Evolutionary conservation across 2,888 invertebrate species (phyloP).

Genomic region (Amphipyra berbera): DNA sequence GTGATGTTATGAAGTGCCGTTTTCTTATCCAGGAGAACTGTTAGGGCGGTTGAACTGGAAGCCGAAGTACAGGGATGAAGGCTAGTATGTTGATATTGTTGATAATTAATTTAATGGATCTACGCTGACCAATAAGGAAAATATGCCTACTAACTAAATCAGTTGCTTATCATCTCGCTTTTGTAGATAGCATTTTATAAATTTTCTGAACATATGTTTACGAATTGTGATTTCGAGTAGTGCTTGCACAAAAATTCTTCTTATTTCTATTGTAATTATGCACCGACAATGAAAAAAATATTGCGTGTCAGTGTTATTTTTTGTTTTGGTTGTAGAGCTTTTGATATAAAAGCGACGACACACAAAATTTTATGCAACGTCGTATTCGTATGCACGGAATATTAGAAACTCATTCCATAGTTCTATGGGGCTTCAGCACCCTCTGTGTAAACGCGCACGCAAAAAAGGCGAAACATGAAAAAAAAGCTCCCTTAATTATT

Average conservation of each 20-base stretch:
- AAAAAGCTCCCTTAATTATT: too few relatives aligned
- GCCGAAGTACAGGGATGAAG: slow-evolving; percentile 8
- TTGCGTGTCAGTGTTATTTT: too few relatives aligned
- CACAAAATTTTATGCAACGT: too few relatives aligned
- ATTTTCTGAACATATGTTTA: slow-evolving; percentile 14
- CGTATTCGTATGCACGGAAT: too few relatives aligned
- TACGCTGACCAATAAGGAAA: slow-evolving; percentile 4
- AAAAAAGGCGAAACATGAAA: too few relatives aligned
- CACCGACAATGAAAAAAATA: too few relatives aligned
- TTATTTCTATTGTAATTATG: too few relatives aligned
- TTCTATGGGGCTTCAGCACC: too few relatives aligned
- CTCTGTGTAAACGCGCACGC: too few relatives aligned
- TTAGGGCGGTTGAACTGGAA: background rate
- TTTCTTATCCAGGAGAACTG: background rate
- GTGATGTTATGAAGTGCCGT: background rate
- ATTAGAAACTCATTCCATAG: too few relatives aligned
- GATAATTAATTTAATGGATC: slow-evolving; percentile 1
- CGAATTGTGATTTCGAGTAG: slow-evolving; percentile 8
- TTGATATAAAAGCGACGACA: too few relatives aligned
- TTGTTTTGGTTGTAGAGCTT: too few relatives aligned
- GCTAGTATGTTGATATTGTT: slow-evolving; percentile 23
- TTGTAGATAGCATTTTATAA: slow-evolving; percentile 31
- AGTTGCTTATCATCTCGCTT: slow-evolving; percentile 24
- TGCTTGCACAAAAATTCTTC: background rate
- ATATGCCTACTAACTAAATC: slow-evolving; percentile 18